Evolutionary conservation across 2,113 vertebrate species (phyloP).

Genomic region (Rhinogobius similis): DNA sequence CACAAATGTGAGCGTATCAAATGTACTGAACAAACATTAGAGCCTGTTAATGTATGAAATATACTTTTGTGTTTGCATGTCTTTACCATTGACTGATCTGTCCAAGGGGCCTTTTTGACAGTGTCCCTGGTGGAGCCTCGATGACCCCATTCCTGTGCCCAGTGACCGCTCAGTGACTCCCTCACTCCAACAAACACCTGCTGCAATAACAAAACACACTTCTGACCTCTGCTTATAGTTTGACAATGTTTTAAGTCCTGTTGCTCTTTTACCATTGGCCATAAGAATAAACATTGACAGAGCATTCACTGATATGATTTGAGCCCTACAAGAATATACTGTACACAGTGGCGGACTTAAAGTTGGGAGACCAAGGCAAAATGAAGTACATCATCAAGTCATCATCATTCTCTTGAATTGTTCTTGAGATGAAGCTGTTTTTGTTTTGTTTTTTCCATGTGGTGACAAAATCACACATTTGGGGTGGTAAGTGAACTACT

Average conservation of each 20-base stretch:
- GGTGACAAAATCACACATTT: too few species aligned
- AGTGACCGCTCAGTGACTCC: slow-evolving; percentile 7
- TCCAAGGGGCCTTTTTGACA: neutral
- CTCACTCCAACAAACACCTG: neutral
- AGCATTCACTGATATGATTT: neutral
- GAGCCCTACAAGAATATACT: neutral
- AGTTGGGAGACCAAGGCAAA: too few species aligned
- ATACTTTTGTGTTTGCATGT: too few species aligned
- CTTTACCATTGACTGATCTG: too few species aligned
- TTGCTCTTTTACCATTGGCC: neutral
- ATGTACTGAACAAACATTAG: neutral
- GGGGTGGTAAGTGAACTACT: too few species aligned
- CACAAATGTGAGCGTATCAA: neutral
- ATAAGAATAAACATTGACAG: neutral
- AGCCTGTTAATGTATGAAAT: too few species aligned
- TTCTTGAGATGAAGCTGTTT: too few species aligned
- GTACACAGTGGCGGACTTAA: too few species aligned
- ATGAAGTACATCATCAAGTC: too few species aligned
- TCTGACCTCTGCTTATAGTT: neutral
- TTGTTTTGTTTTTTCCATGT: too few species aligned
- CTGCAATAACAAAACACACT: neutral
- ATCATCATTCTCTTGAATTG: too few species aligned
- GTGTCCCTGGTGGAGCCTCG: neutral
- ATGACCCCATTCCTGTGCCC: slow-evolving; percentile 8
- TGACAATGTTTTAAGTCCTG: neutral